Conservation (phyloP, 2,113 vertebrate genomes). For the Glaucidium brasilianum region DNA sequence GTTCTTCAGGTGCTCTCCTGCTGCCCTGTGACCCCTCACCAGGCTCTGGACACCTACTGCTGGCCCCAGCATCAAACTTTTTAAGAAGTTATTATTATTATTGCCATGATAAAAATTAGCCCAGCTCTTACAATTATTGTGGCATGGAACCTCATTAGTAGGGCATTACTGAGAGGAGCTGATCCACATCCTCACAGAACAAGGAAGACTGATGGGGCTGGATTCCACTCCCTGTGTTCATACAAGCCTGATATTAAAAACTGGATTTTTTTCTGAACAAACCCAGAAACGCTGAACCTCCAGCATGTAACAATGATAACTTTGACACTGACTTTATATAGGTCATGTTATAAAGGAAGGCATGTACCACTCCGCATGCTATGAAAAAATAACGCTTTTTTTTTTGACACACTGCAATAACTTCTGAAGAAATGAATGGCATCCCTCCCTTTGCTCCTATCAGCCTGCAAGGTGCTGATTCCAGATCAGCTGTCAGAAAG, state of each 20-base stretch:
- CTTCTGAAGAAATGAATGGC: not conserved
- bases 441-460: not conserved
- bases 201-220: not conserved
- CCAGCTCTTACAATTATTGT: not conserved
- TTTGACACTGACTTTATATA: not conserved
- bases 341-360: not conserved
- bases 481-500: not conserved
- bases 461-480: not conserved
- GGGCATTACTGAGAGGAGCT: not conserved
- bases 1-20: no score
- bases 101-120: not conserved
- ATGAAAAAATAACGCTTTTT: not conserved
- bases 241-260: not conserved
- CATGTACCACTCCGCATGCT: not conserved
- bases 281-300: not conserved
- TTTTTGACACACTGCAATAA: not conserved
- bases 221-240: not conserved
- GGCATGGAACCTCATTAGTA: not conserved
- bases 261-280: not conserved
- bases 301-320: not conserved
- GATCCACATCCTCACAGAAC: fast-evolving
- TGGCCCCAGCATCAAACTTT: no score
- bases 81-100: not conserved
- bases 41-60: no score
- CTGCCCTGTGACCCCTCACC: no score